Evolutionary conservation across 2,888 invertebrate species (phyloP), one percentile per base, ranked within the genome.

Genomic region (Metallyticus violacea): DNA sequence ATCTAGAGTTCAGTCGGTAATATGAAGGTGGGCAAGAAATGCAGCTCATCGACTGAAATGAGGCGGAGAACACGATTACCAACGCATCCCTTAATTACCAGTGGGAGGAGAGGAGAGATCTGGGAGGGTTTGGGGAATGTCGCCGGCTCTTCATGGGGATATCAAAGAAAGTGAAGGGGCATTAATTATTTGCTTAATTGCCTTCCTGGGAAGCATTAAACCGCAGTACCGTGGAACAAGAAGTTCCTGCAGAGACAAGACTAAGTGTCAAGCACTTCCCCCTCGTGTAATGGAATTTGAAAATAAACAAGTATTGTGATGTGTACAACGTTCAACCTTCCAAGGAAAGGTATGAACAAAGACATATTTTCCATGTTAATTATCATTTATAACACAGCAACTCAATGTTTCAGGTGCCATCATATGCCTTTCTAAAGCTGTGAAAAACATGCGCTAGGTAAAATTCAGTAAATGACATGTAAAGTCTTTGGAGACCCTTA

Each of bases 161-260:
- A 80, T 80, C 28, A 80, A 80, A 29, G 22, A 80, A 28, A 80
- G 79, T 80, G 79, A 80, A 80, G 79, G 79, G 79, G n/a, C 79
- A 80, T 80, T 80, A 80, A 80, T 80, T 80, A 80, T 80, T 80
- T 80, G 28, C 79, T 80, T 80, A 80, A 80, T 80, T 80, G 79
- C 79, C 26, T 26, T n/a, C 79, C 7, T 80, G 79, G 79, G 79
- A 80, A 80, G 27, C 79, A 80, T 80, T 80, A 80, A 80, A 27
- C 79, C 22, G 15, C 79, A 80, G 40, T 22, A 4, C 40, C 15
- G 22, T 15, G 40, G 40, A 62, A 62, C 40, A 62, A 62, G 40
- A 62, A 62, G 15, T 62, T 62, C 40, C 40, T 62, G 40, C 15
- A 62, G 40, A 62, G 40, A 62, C 40, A 62, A 3, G 40, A 4